Conservation (phyloP, 2,888 invertebrate genomes). For the Malthinus flaveolus region DNA sequence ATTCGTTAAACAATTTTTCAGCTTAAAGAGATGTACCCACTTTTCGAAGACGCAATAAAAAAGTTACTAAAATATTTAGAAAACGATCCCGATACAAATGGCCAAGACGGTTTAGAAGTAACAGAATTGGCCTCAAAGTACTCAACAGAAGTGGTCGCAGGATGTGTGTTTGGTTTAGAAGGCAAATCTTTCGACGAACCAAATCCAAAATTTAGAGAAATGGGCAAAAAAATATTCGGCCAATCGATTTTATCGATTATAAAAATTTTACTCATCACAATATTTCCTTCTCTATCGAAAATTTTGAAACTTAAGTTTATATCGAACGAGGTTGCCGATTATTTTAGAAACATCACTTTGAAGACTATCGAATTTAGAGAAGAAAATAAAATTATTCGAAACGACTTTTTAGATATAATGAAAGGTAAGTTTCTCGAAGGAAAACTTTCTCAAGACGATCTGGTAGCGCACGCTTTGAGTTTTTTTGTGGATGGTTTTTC, state of each 20-base stretch:
- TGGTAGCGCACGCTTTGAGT: slow-evolving; percentile 50
- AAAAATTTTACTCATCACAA: slow-evolving; percentile 33
- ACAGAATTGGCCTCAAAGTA: slow-evolving; percentile 52
- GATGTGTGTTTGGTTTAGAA: slow-evolving; percentile 54
- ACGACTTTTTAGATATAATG: slow-evolving; percentile 54
- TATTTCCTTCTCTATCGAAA: slow-evolving; percentile 40
- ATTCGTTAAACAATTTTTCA: background rate
- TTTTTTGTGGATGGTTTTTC: slow-evolving; percentile 57
- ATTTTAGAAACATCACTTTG: slow-evolving; percentile 45
- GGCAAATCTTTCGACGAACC: slow-evolving; percentile 47
- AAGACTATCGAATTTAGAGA: slow-evolving; percentile 49
- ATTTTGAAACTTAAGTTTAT: slow-evolving; percentile 35
- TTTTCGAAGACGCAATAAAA: slow-evolving; percentile 52
- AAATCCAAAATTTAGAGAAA: slow-evolving; percentile 41
- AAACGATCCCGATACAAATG: slow-evolving; percentile 30
- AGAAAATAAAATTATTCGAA: slow-evolving; percentile 48
- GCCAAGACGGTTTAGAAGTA: slow-evolving; percentile 49
- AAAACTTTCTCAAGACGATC: slow-evolving; percentile 38
- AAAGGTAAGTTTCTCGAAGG: slow-evolving; percentile 31
- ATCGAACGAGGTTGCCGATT: slow-evolving; percentile 39
- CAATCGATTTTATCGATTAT: slow-evolving; percentile 36
- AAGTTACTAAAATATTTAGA: slow-evolving; percentile 49
- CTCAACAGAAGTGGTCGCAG: slow-evolving; percentile 53
- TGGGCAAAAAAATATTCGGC: slow-evolving; percentile 43
- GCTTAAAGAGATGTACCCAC: slow-evolving; percentile 54